Evolutionary conservation across 2,113 vertebrate species (phyloP).

Genomic region (Tragelaphus strepsiceros): DNA sequence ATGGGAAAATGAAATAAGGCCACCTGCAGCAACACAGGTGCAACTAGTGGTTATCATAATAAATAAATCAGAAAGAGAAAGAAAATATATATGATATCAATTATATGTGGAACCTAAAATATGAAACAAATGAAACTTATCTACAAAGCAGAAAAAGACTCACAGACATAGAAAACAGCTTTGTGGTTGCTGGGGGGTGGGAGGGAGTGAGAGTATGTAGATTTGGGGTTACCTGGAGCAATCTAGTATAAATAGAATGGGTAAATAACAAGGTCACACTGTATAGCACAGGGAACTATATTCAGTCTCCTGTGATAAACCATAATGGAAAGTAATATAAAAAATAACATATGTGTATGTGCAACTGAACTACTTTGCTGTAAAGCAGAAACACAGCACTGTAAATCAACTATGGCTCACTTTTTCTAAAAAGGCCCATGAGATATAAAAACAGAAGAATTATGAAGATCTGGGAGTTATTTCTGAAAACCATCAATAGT

Average conservation of each 20-base stretch:
- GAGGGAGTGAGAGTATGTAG: background rate
- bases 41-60: background rate
- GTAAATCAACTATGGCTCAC: background rate
- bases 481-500: background rate
- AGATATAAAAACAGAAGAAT: background rate
- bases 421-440: background rate
- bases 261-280: background rate
- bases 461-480: background rate
- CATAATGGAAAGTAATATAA: background rate
- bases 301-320: background rate
- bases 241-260: background rate
- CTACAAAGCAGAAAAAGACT: background rate
- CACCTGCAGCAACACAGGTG: background rate
- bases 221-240: background rate
- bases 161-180: background rate
- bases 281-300: background rate
- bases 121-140: background rate
- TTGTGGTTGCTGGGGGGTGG: background rate
- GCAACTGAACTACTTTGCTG: background rate
- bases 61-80: background rate
- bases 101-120: background rate
- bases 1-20: background rate
- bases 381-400: background rate
- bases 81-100: background rate
- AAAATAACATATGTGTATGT: background rate